phyloP scores from a whole-genome alignment of 2,888 invertebrate species.

The Nomada goodeniana region DNA sequence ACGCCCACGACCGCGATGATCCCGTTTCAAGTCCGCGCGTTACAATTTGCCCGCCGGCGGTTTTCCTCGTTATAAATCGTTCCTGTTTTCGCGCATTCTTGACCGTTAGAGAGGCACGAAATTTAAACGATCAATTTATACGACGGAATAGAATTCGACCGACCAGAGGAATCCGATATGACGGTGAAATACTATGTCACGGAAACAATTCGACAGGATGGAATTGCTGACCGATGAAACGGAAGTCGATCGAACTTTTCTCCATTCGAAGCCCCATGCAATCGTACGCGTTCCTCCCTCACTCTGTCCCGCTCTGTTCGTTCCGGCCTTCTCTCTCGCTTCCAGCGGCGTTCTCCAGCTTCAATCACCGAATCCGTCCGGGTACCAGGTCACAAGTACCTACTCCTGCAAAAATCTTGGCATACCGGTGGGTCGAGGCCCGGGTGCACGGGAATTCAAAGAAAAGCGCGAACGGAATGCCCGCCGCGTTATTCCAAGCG shows the following conservation, averaged over 20 bases:
- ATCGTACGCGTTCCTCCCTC: constrained; percentile 40
- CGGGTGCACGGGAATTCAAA: constrained; percentile 23
- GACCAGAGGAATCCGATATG: constrained; percentile 43
- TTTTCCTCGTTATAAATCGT: not conserved
- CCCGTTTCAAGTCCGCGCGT: not conserved
- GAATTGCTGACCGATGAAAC: constrained; percentile 65
- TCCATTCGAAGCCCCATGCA: constrained; percentile 59
- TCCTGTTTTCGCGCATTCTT: not conserved
- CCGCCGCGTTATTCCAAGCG: constrained; percentile 54
- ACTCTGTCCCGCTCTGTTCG: not conserved
- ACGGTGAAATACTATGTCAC: constrained; percentile 56
- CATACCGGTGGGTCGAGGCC: constrained; percentile 19
- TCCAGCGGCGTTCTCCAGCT: constrained; percentile 9
- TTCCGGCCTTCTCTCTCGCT: not conserved
- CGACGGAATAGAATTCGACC: constrained; percentile 44
- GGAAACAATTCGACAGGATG: constrained; percentile 72
- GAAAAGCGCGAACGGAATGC: constrained; percentile 52
- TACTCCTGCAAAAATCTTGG: constrained; percentile 56
- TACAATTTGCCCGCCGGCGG: not conserved
- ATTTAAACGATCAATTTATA: constrained; percentile 50
- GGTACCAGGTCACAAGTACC: constrained; percentile 48
- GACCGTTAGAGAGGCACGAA: not conserved
- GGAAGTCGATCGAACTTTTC: constrained; percentile 68
- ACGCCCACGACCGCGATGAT: not conserved
- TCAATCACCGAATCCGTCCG: constrained; percentile 51